Percentiles rank a stretch among this genome's conserved stretches.
phyloP scores from a whole-genome alignment of 2,113 vertebrate genomes.

The Psilopogon haemacephalus region DNA sequence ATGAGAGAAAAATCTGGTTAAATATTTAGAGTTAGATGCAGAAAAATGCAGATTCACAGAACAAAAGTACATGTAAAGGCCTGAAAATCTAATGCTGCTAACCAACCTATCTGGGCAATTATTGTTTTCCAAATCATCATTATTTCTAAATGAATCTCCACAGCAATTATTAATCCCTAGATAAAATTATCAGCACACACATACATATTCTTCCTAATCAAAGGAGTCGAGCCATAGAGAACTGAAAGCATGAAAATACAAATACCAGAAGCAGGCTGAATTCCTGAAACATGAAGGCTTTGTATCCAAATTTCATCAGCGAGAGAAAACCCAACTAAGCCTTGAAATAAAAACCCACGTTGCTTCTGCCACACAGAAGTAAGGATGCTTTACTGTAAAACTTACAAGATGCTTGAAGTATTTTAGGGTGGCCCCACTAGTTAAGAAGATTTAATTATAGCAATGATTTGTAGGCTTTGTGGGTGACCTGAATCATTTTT shows the following conservation, averaged over 20 bases:
- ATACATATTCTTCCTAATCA: not conserved
- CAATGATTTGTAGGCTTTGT: not conserved
- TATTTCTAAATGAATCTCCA: conserved; percentile 38
- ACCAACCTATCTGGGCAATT: not conserved
- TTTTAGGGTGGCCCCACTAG: not conserved
- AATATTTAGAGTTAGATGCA: not conserved
- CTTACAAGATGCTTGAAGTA: not conserved
- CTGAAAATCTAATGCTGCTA: conserved; percentile 11
- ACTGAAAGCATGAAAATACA: not conserved
- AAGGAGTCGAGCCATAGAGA: accelerated
- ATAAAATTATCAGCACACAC: conserved; percentile 3
- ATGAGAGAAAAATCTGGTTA: not conserved
- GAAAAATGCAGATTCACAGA: not conserved
- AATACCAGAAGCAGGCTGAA: not conserved
- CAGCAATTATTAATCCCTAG: conserved; percentile 35
- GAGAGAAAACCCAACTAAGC: not conserved
- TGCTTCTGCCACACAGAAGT: not conserved
- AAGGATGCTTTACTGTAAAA: not conserved
- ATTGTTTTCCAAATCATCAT: conserved; percentile 39
- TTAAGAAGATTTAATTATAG: not conserved
- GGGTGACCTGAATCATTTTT: not conserved
- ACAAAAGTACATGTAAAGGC: not conserved
- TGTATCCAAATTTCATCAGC: not conserved
- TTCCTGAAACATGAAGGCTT: not conserved
- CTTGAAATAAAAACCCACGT: not conserved